A percentile compares a stretch with the other conserved stretches of the same genome.
Conservation (phyloP, 2,113 vertebrate species). For the Rhinolophus sinicus region DNA sequence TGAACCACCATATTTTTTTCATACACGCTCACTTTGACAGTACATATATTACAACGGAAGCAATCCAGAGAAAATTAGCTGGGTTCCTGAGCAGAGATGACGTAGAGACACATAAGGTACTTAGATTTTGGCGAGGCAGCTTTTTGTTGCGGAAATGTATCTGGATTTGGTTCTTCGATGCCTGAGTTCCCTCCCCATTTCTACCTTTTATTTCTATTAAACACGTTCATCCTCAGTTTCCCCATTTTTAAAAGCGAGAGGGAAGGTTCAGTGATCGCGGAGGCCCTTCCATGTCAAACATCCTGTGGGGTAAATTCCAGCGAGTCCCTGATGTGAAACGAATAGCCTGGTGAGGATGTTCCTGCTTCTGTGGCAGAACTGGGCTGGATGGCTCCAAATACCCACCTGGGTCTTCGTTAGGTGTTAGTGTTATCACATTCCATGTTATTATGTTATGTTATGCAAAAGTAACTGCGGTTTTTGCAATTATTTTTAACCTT, state of each 20-base stretch:
- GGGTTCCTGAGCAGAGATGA: background rate
- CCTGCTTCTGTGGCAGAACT: background rate
- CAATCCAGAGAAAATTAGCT: background rate
- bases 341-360: background rate
- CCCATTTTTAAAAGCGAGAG: background rate
- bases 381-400: background rate
- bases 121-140: background rate
- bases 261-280: background rate
- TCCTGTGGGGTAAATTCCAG: background rate
- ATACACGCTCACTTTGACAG: slow-evolving; percentile 12
- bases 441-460: no score
- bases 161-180: background rate
- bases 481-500: no score
- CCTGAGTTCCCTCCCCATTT: background rate
- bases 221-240: background rate
- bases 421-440: background rate
- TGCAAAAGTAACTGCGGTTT: no score
- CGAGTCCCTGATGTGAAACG: background rate
- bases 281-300: background rate
- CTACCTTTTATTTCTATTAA: background rate
- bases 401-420: background rate
- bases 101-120: background rate
- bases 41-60: slow-evolving; percentile 50
- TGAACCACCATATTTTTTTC: background rate
- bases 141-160: background rate